Base-by-base conservation (phyloP, 2,113 vertebrate species). In the Calyptomena viridis region DNA sequence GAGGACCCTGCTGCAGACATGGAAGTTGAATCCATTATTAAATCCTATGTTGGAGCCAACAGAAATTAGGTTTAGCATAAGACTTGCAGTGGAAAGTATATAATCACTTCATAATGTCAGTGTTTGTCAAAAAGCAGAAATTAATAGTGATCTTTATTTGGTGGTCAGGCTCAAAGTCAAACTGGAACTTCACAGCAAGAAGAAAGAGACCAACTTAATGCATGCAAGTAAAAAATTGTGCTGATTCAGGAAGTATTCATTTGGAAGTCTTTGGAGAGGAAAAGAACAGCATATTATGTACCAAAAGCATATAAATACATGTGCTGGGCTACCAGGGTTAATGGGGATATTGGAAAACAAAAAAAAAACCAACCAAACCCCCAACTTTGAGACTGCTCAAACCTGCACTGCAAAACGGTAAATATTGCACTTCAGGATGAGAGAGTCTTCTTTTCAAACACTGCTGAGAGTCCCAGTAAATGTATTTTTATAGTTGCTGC, bases 141-240 rank as follows among this genome's bases (percentile, higher is more conserved):
- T 82, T 87, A 94, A 74, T 75, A 58, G 71, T 74, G 53, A 11
- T 87, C 49, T 78, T 82, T 87, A 69, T 79, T 75, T 94, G 46
- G 77, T 95, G 91, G 84, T 90, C 84, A 84, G 77, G 89, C 92
- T 94, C 30, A 28, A 92, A 95, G 73, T 96, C 95, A 84, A 85
- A 58, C 50, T 87, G 77, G 50, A 83, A 86, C 64, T 87, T 89
- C 35, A 37, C 30, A 88, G 58, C 40, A 20, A 90, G 71, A 49
- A 73, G 40, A 67, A 44, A 58, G 58, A 87, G 77, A 25, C 39
- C 17, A 37, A 37, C 79, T 75, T 83, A 91, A 82, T 82, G 44
- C 42, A 77, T 76, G 40, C 49, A 86, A 93, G 85, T 83, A 40
- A 72, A 91, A 92, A 84, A 58, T 63, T 31, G 33, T 96, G 84